Conservation (phyloP, 2,113 vertebrate genomes). For the Canis aureus region DNA sequence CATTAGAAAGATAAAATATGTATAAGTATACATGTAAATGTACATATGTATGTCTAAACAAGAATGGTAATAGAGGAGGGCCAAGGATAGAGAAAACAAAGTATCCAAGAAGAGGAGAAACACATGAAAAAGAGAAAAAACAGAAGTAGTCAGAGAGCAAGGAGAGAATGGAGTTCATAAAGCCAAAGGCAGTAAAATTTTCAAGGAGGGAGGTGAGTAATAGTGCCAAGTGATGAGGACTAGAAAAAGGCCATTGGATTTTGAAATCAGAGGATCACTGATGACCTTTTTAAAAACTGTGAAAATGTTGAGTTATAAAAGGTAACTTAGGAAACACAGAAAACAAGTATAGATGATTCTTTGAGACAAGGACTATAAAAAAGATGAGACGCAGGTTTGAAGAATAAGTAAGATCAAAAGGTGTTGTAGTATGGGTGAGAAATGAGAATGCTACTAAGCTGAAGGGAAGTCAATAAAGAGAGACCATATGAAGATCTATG, state of each 20-base stretch:
- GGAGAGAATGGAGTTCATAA: not conserved
- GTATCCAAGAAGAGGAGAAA: not conserved
- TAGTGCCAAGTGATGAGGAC: not conserved
- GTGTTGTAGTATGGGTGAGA: not conserved
- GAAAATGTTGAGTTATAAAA: not conserved
- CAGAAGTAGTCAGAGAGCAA: not conserved
- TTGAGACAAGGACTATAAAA: not conserved
- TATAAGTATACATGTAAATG: not conserved
- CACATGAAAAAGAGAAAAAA: not conserved
- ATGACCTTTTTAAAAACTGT: not conserved
- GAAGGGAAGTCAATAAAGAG: not conserved
- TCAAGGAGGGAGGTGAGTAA: not conserved
- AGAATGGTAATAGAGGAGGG: not conserved
- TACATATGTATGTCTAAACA: not conserved
- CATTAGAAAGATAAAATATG: not conserved
- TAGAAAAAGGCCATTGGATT: not conserved
- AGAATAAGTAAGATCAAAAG: not conserved
- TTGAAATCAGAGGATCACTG: constrained; percentile 3
- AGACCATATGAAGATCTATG: not conserved
- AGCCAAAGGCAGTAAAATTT: not conserved
- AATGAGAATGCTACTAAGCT: not conserved
- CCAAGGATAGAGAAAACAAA: not conserved
- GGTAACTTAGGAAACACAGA: constrained; percentile 46
- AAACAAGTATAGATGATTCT: constrained; percentile 35
- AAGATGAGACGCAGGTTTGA: not conserved